Percentiles rank a stretch among this genome's conserved stretches.
Conservation (phyloP, 2,888 invertebrate species). For the Euplexia lucipara region DNA sequence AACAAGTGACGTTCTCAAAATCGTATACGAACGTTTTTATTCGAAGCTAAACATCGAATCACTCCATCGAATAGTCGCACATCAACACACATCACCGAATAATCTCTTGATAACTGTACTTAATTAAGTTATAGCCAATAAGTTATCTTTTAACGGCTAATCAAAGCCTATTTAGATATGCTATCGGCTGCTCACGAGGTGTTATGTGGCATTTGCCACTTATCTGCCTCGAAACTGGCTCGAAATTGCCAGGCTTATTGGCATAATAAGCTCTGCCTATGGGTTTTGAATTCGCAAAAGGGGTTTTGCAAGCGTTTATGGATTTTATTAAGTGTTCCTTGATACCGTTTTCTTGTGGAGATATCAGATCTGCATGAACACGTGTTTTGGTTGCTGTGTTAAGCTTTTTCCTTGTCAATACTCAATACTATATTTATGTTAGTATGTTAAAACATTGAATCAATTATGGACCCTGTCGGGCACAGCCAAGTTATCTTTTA, state of each 20-base stretch:
- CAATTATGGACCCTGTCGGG: too few species aligned
- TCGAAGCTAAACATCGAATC: not conserved
- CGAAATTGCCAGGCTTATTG: conserved; percentile 56
- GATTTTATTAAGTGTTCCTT: conserved; percentile 44
- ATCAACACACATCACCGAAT: conserved; percentile 45
- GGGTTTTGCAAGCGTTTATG: conserved; percentile 45
- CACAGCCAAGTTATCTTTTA: too few species aligned
- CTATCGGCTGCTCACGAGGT: conserved; percentile 53
- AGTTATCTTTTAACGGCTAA: conserved; percentile 63
- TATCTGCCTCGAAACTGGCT: conserved; percentile 44
- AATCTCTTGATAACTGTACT: conserved; percentile 57
- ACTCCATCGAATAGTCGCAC: conserved; percentile 17
- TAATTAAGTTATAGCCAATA: conserved; percentile 62
- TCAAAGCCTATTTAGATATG: conserved; percentile 63
- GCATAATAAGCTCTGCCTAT: conserved; percentile 45
- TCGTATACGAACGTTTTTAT: not conserved
- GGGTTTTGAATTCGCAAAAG: conserved; percentile 42
- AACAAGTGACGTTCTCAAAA: not conserved
- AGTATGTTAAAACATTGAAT: too few species aligned
- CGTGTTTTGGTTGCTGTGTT: conserved; percentile 17
- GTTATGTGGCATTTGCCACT: conserved; percentile 50
- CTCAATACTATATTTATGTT: too few species aligned
- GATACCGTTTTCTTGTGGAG: conserved; percentile 34
- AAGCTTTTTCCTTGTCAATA: conserved; percentile 30
- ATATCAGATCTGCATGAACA: conserved; percentile 24